Evolutionary conservation across 2,888 invertebrate species (phyloP).

Genomic region (Drosophila conformis): DNA sequence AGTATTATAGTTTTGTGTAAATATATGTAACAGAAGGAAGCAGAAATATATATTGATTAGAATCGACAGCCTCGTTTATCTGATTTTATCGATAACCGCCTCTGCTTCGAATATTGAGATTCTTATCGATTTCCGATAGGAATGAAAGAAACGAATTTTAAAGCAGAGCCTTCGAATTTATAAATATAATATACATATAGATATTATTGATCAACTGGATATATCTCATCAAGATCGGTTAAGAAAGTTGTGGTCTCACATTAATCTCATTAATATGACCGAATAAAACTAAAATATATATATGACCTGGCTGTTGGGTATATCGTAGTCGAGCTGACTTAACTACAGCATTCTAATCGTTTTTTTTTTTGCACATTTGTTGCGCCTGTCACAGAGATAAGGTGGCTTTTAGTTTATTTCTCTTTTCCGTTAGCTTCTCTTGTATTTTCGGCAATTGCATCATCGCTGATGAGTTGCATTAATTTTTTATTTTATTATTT

Average conservation of each 20-base stretch:
- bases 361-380: conserved; percentile 29
- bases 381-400: conserved; percentile 46
- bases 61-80: background rate
- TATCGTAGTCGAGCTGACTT: background rate
- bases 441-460: conserved; percentile 54
- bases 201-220: background rate
- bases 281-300: background rate
- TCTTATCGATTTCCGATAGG: background rate
- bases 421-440: conserved; percentile 20
- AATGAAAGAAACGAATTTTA: background rate
- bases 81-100: background rate
- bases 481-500: background rate
- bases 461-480: conserved; percentile 24
- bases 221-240: background rate
- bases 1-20: background rate
- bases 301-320: background rate
- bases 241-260: background rate
- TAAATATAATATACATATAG: background rate
- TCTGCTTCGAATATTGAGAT: background rate
- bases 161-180: background rate
- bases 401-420: conserved; percentile 29
- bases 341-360: background rate
- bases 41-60: background rate
- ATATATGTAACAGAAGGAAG: background rate
- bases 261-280: background rate